Conservation (phyloP, 2,113 vertebrate genomes). For the Bungarus multicinctus region DNA sequence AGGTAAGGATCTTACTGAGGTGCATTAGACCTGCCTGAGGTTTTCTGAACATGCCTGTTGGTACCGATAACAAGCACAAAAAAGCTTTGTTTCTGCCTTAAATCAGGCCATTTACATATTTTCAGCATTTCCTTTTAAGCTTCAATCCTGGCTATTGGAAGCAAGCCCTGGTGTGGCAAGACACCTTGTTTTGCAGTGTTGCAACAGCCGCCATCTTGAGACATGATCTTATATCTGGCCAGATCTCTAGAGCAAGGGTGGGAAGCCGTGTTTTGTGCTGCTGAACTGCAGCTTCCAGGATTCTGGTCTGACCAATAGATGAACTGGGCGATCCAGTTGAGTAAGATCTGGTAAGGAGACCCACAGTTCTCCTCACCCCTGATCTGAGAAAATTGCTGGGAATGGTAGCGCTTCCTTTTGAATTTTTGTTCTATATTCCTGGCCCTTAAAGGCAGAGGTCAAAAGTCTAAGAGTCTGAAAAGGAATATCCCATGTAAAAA, state of each 20-base stretch:
- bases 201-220: not conserved
- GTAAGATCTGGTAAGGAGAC: not conserved
- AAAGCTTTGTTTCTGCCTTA: not conserved
- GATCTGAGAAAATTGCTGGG: not conserved
- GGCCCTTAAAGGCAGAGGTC: too few relatives aligned
- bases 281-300: not conserved
- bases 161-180: not conserved
- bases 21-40: not conserved
- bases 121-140: not conserved
- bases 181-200: not conserved
- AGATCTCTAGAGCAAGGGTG: not conserved
- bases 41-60: not conserved
- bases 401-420: not conserved
- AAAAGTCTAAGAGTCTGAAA: not conserved
- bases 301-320: not conserved
- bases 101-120: not conserved
- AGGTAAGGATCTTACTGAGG: not conserved
- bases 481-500: not conserved
- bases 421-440: not conserved
- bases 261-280: not conserved
- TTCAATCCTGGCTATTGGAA: not conserved
- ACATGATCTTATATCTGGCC: not conserved
- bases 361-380: not conserved
- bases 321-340: not conserved
- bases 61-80: not conserved